These are phyloP conservation scores for Podiceps cristatus DNA, from an alignment of 2,113 vertebrate species.

Conservation along the genomic window DNA sequence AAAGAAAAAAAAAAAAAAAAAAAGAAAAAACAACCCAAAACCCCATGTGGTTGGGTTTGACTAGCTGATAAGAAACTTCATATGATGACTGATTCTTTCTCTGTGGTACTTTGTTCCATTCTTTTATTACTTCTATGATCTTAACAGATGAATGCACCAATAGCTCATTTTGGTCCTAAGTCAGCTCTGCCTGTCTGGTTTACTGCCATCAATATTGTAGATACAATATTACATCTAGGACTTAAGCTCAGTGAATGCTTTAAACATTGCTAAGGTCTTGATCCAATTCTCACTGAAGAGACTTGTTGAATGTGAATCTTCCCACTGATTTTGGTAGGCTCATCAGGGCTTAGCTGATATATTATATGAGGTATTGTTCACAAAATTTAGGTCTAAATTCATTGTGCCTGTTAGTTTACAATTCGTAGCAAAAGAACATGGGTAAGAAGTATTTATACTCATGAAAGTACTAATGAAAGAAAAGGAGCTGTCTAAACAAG, in stretches of 20 bases:
- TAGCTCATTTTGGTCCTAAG: slow-evolving; percentile 1
- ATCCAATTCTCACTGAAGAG: neutral
- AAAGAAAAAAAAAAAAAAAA: fast-evolving
- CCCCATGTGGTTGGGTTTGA: neutral
- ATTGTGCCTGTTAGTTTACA: neutral
- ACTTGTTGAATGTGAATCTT: neutral
- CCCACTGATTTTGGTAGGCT: neutral
- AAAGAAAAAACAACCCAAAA: neutral
- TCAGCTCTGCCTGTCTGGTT: neutral
- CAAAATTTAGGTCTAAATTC: neutral
- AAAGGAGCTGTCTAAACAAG: neutral
- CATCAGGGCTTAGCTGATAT: neutral
- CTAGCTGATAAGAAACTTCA: neutral
- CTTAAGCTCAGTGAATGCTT: neutral
- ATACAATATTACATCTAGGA: neutral
- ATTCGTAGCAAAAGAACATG: neutral
- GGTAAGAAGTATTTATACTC: neutral
- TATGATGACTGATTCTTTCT: neutral
- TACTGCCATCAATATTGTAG: neutral
- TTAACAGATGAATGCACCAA: slow-evolving; percentile 43
- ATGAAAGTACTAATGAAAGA: neutral
- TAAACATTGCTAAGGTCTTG: neutral
- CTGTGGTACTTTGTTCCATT: neutral
- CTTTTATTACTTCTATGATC: slow-evolving; percentile 10
- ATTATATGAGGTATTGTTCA: neutral